A percentile compares a stretch with the other conserved stretches of the same genome.
phyloP scores from a whole-genome alignment of 2,888 invertebrate species.

The Amphipoea lucens region DNA sequence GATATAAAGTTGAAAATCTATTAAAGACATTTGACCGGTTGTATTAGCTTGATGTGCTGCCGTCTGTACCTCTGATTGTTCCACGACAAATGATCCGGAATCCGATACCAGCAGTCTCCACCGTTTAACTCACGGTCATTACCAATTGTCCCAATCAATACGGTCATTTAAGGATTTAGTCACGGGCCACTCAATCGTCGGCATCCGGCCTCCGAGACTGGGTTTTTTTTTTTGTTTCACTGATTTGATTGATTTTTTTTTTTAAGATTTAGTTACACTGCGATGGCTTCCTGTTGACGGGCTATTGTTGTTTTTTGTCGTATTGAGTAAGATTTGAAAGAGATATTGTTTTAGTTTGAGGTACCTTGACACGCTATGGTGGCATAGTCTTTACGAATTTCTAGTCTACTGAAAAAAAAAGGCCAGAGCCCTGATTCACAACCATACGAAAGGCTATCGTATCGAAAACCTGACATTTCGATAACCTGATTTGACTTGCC shows the following conservation, averaged over 20 bases:
- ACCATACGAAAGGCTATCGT: too few relatives aligned
- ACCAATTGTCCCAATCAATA: constrained; percentile 65
- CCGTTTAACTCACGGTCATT: constrained; percentile 50
- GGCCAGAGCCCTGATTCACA: not conserved
- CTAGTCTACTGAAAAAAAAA: not conserved
- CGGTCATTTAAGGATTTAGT: constrained; percentile 63
- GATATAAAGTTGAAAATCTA: too few relatives aligned
- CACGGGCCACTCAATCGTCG: constrained; percentile 67
- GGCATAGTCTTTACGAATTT: not conserved
- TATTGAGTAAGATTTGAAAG: constrained; percentile 37
- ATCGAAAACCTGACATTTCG: too few relatives aligned
- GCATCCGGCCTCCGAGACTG: constrained; percentile 70
- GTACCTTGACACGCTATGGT: constrained; percentile 9
- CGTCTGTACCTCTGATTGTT: not conserved
- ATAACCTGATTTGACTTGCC: too few relatives aligned
- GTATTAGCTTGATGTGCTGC: too few relatives aligned
- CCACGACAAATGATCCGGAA: constrained; percentile 29
- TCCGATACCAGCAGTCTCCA: constrained; percentile 49
- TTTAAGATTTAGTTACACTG: constrained; percentile 37
- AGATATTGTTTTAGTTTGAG: constrained; percentile 6
- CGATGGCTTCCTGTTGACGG: constrained; percentile 70
- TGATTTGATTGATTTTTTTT: constrained; percentile 66
- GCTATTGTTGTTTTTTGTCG: constrained; percentile 50
- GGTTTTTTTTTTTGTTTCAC: constrained; percentile 40
- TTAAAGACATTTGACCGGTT: too few relatives aligned